Evolutionary conservation across 2,113 vertebrate species (phyloP).

Genomic region (Coryphaenoides rupestris): DNA sequence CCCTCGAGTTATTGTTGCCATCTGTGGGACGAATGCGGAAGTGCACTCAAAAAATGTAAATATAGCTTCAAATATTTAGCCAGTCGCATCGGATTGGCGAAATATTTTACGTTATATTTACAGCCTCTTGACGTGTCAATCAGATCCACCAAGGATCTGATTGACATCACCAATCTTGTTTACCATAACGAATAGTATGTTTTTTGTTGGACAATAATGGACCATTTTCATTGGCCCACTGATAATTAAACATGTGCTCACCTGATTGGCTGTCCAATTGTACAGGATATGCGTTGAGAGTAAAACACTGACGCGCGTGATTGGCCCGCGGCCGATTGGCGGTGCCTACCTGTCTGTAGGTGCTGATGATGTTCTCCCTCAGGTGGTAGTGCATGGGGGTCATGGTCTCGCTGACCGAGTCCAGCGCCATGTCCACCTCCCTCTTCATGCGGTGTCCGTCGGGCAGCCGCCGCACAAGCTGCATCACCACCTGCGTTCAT

Average conservation of each 20-base stretch:
- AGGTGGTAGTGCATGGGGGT: constrained; percentile 98
- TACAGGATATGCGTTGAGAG: no score
- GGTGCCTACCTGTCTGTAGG: constrained; percentile 87
- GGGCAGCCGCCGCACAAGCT: constrained; percentile 86
- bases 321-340: neutral
- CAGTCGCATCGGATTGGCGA: no score
- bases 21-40: constrained; percentile 40
- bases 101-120: no score
- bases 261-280: no score
- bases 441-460: constrained; percentile 88
- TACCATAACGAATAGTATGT: no score
- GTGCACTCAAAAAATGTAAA: constrained; percentile 4
- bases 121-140: no score
- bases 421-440: constrained; percentile 92
- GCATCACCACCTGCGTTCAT: constrained; percentile 98
- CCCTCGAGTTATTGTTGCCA: constrained; percentile 40
- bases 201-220: no score
- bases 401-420: constrained; percentile 96
- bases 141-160: no score
- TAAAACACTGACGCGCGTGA: neutral
- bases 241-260: no score
- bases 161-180: no score
- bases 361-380: constrained; percentile 92
- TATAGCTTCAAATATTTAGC: no score
- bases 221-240: no score